Base-by-base conservation (phyloP, 2,113 vertebrate species). In the Lethenteron reissneri region DNA sequence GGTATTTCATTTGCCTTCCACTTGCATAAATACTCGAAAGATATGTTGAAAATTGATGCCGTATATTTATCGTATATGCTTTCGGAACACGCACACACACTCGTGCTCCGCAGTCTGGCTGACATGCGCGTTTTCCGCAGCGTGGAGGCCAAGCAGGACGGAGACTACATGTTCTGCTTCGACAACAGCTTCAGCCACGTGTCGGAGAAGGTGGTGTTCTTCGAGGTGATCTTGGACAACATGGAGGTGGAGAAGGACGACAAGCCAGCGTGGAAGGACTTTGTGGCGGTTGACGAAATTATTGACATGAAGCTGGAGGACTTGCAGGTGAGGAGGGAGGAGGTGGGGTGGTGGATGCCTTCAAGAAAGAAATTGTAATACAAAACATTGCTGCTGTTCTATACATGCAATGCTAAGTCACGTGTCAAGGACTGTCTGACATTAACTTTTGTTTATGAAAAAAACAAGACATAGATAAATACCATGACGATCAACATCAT, bases 171-270 rank as follows among this genome's bases (percentile, higher is more conserved):
- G 75, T 83, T 92, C 74, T 92, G 89, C 79, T 92, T 92, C 10
- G 88, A 90, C 80, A 92, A 90, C 80, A 84, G 82, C 77, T 92
- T 92, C 81, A 92, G 89, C 75, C 83, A 81, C 64, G 88, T 90
- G 78, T 90, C 88, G 0, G 88, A 91, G 79, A 92, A 92, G 79
- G 77, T 89, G 73, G 86, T 92, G 69, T 92, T 92, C 81, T 92
- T 92, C 1, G 88, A 92, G 79, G 82, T 92, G 72, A 84, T 90
- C 78, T 78, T 88, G 11, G 84, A 84, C 70, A 80, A 80, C 56
- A 75, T 79, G 60, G 75, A 77, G 9, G 72, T 19, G 17, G 70
- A 70, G 0, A 57, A 56, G n/a, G 80, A 81, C 19, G 84, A 80
- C 3, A 82, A 77, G 1, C 86, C 85, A 3, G 82, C 82, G 1